Conservation (phyloP, 2,888 invertebrate species). For the Xanthia togata region DNA sequence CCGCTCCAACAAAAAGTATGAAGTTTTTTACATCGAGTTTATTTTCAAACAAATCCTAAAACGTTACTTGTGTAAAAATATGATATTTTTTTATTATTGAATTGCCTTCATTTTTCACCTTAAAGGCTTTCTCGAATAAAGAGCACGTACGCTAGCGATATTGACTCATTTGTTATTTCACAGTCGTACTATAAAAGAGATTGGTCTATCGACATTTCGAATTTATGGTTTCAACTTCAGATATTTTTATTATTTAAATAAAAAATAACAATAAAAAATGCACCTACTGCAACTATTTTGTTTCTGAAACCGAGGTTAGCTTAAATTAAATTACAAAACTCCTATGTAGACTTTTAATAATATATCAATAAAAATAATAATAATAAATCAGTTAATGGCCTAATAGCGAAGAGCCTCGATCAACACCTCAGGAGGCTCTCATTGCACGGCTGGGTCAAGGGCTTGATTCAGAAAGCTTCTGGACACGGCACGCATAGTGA, state of each 20-base stretch:
- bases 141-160: constrained; percentile 48
- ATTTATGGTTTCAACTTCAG: constrained; percentile 39
- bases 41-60: constrained; percentile 22
- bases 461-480: no score
- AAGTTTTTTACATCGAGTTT: constrained; percentile 14
- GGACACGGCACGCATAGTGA: no score
- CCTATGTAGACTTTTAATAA: no score
- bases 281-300: background rate
- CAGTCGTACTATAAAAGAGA: constrained; percentile 30
- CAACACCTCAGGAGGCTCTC: no score
- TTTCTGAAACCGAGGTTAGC: background rate
- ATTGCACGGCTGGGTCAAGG: no score
- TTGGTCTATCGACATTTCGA: constrained; percentile 50
- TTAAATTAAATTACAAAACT: no score
- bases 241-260: constrained; percentile 2
- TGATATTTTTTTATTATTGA: constrained; percentile 49
- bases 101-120: constrained; percentile 46
- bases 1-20: constrained; percentile 2
- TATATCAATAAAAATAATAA: no score
- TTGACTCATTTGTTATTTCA: constrained; percentile 52
- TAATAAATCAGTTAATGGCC: no score
- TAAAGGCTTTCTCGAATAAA: constrained; percentile 36
- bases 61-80: constrained; percentile 25
- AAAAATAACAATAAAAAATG: background rate
- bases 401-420: no score